phyloP scores from a whole-genome alignment of 2,113 vertebrate species.

The Salvator merianae region DNA sequence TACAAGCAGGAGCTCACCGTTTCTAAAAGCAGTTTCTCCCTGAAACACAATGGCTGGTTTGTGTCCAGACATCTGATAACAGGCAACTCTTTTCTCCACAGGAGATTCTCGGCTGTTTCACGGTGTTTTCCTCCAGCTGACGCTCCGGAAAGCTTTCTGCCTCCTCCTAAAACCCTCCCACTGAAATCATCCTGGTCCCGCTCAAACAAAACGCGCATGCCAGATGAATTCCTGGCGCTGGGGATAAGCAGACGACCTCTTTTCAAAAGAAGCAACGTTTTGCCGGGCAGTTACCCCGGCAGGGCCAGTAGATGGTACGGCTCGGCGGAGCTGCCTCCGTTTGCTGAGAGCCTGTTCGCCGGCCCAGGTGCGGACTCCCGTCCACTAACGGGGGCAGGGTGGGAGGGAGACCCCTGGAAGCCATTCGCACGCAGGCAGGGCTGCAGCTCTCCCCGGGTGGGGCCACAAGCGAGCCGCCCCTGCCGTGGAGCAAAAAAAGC shows the following conservation, averaged over 20 bases:
- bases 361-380: background rate
- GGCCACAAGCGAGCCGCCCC: no score
- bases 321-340: no score
- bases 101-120: conserved; percentile 61
- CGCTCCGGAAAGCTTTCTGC: conserved; percentile 61
- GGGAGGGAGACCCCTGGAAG: background rate
- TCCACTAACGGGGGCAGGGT: background rate
- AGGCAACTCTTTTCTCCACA: conserved; percentile 51
- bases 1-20: background rate
- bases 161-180: conserved; percentile 54
- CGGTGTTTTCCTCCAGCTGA: conserved; percentile 80
- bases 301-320: no score
- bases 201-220: conserved; percentile 23
- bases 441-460: no score
- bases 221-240: background rate
- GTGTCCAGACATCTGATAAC: conserved; percentile 63
- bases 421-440: no score
- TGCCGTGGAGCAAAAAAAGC: no score
- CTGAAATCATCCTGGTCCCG: conserved; percentile 35
- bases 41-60: conserved; percentile 69
- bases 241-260: background rate
- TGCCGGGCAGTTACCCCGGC: background rate
- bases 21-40: conserved; percentile 15
- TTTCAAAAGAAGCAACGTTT: background rate
- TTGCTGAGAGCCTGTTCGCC: no score